Evolutionary conservation across 2,113 vertebrate species (phyloP).

Genomic region (Nothobranchius furzeri): DNA sequence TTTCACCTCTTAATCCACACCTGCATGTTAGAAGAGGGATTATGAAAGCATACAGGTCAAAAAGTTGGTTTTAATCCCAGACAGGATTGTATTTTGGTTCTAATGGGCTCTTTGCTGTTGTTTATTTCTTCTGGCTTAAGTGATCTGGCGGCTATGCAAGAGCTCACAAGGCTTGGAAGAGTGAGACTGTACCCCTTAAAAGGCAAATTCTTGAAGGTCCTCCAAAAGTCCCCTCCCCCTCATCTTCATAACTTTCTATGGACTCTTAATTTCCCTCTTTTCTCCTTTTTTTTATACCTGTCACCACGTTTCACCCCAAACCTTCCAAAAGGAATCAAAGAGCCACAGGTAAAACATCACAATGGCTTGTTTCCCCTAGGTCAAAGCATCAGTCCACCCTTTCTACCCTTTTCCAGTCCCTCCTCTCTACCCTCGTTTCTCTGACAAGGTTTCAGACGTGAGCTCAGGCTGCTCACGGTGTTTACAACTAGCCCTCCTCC

Average conservation of each 20-base stretch:
- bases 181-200: constrained; percentile 76
- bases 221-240: constrained; percentile 50
- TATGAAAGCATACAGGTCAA: not conserved
- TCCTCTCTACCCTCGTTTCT: constrained; percentile 10
- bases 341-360: not conserved
- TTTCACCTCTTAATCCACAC: constrained; percentile 19
- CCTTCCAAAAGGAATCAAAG: no score
- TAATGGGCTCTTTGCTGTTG: constrained; percentile 33
- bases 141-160: constrained; percentile 37
- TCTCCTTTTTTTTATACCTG: constrained; percentile 16
- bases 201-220: constrained; percentile 77
- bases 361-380: no score
- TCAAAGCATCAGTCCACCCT: constrained; percentile 4
- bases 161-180: constrained; percentile 55
- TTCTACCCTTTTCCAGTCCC: not conserved
- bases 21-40: not conserved
- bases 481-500: constrained; percentile 55
- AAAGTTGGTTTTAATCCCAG: not conserved
- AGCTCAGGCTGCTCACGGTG: constrained; percentile 58
- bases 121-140: constrained; percentile 53
- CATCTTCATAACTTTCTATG: constrained; percentile 36
- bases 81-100: constrained; percentile 1
- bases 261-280: constrained; percentile 28
- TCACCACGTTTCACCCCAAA: not conserved
- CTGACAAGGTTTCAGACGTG: constrained; percentile 53